These are phyloP conservation scores for Phymorhynchus buccinoides DNA, from an alignment of 1,140 invertebrate genomes.

Conservation along the genomic window DNA sequence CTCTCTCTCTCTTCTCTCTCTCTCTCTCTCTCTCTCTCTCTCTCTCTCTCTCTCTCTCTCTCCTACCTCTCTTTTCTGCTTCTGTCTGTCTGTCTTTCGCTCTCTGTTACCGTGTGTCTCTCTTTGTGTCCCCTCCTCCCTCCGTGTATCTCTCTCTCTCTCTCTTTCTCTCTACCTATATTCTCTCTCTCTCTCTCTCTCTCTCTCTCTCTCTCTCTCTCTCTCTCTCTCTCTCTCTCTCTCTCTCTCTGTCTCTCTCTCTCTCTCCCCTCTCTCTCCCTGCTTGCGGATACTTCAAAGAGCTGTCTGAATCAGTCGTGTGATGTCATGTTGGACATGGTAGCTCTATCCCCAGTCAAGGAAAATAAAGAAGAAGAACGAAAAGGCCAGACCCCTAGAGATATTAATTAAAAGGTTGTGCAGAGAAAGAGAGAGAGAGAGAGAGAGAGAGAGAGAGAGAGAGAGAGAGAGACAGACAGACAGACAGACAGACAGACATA, in stretches of 20 bases:
- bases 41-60: neutral
- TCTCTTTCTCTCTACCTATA: no score
- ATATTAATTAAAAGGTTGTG: neutral
- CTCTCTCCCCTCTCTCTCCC: no score
- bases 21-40: no score
- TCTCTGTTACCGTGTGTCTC: neutral
- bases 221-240: neutral
- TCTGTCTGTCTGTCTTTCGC: no score
- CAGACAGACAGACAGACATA: neutral
- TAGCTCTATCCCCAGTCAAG: neutral
- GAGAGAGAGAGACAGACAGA: neutral
- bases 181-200: constrained; percentile 18
- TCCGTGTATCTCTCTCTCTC: no score
- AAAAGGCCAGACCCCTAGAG: neutral
- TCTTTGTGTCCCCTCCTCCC: neutral
- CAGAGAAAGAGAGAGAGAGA: neutral
- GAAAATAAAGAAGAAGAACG: neutral
- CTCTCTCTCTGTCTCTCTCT: no score
- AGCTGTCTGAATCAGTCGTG: neutral
- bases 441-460: neutral
- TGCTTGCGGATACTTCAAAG: no score
- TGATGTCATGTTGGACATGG: neutral
- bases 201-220: no score
- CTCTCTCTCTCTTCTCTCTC: neutral
- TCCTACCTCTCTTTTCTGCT: neutral